Percentiles rank a stretch among this genome's conserved stretches.
phyloP scores from a whole-genome alignment of 2,797 vertebrate genomes.

The Myotis myotis region DNA sequence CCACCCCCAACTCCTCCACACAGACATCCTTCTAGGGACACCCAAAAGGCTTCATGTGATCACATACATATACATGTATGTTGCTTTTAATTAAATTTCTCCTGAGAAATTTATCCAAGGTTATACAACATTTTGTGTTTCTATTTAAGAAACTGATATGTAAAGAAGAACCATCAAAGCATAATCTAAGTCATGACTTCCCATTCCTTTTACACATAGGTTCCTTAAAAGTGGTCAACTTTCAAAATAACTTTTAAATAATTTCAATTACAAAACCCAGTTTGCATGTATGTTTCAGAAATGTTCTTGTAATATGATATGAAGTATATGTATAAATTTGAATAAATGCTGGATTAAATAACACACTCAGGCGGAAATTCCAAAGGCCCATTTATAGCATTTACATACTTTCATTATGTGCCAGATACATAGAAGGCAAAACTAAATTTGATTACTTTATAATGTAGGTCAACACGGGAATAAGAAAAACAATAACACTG shows the following conservation, averaged over 20 bases:
- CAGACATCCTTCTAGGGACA: background rate
- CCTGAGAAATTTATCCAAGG: slow-evolving; percentile 14
- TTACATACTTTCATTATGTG: slow-evolving; percentile 45
- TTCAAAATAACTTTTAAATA: background rate
- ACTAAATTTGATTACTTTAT: slow-evolving; percentile 57
- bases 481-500: slow-evolving; percentile 61
- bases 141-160: background rate
- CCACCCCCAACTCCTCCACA: background rate
- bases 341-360: slow-evolving; percentile 29
- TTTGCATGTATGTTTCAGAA: slow-evolving; percentile 43
- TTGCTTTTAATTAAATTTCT: slow-evolving; percentile 26
- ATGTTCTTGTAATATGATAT: background rate
- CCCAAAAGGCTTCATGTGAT: background rate
- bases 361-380: background rate
- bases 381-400: slow-evolving; percentile 36
- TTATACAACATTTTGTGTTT: background rate
- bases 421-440: slow-evolving; percentile 62
- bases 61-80: background rate
- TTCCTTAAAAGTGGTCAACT: slow-evolving; percentile 27
- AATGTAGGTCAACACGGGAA: slow-evolving; percentile 63
- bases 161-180: background rate
- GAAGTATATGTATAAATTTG: background rate
- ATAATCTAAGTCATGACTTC: slow-evolving; percentile 27
- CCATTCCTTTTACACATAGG: background rate
- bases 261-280: slow-evolving; percentile 5